A percentile compares a stretch with the other conserved stretches of the same genome.
Conservation (phyloP, 2,113 vertebrate genomes). For the Motacilla alba region DNA sequence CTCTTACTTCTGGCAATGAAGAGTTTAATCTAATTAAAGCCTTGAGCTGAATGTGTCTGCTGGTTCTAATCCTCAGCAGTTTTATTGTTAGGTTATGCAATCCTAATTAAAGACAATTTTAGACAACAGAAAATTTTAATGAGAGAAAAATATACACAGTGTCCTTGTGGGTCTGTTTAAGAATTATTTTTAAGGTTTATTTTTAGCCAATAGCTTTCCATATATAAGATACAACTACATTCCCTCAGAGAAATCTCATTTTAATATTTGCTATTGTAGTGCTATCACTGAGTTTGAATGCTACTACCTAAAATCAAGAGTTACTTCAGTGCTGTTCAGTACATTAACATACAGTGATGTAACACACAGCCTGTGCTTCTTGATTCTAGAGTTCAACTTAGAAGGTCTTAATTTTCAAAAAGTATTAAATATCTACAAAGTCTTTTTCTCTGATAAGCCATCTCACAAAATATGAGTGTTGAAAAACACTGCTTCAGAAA, state of each 20-base stretch:
- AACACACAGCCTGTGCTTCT: neutral
- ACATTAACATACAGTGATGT: neutral
- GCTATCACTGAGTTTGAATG: neutral
- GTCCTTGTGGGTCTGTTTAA: neutral
- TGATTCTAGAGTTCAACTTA: neutral
- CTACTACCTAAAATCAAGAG: neutral
- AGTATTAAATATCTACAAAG: neutral
- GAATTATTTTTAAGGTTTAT: conserved; percentile 26
- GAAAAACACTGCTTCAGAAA: neutral
- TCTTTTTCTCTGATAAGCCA: neutral
- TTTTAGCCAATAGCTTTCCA: neutral
- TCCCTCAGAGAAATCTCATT: neutral
- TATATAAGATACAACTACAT: neutral
- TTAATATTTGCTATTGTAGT: neutral
- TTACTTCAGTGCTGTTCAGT: neutral
- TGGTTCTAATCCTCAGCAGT: conserved; percentile 53
- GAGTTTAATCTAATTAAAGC: conserved; percentile 65
- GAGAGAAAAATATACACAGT: conserved; percentile 23
- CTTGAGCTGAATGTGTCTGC: neutral
- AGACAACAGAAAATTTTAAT: conserved; percentile 40
- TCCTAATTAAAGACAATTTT: conserved; percentile 65
- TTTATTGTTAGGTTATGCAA: conserved; percentile 60
- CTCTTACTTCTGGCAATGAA: conserved; percentile 46
- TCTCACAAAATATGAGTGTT: neutral
- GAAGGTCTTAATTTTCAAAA: neutral